A percentile compares a stretch with the other conserved stretches of the same genome.
phyloP scores from a whole-genome alignment of 2,797 vertebrate species.

The Pseudocheirus occidentalis region DNA sequence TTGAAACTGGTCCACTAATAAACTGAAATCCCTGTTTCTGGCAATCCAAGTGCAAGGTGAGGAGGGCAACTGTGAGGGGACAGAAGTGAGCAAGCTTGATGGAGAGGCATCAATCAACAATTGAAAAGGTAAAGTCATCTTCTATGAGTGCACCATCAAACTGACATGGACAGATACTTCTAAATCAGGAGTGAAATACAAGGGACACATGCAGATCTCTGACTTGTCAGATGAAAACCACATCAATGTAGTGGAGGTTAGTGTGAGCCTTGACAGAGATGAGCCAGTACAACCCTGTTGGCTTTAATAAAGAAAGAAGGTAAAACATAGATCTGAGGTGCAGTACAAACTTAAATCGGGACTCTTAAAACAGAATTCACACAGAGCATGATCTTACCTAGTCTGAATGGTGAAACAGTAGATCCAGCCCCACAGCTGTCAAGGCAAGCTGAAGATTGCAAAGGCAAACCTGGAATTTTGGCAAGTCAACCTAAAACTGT shows the following conservation, averaged over 20 bases:
- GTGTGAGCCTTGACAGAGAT: constrained; percentile 92
- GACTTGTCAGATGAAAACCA: constrained; percentile 98
- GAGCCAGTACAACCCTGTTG: constrained; percentile 93
- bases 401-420: too few relatives aligned
- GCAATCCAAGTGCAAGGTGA: constrained; percentile 89
- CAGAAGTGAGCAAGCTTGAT: constrained; percentile 93
- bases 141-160: constrained; percentile 96
- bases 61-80: constrained; percentile 93
- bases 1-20: constrained; percentile 88
- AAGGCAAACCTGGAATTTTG: too few relatives aligned
- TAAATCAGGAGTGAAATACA: constrained; percentile 92
- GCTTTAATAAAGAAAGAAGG: constrained; percentile 34
- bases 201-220: constrained; percentile 93
- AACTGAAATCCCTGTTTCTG: constrained; percentile 84
- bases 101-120: constrained; percentile 99
- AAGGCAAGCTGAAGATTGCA: too few relatives aligned
- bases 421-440: too few relatives aligned
- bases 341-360: too few relatives aligned
- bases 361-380: too few relatives aligned
- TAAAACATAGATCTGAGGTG: too few relatives aligned
- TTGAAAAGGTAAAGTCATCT: constrained; percentile 98
- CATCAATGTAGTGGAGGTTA: constrained; percentile 95
- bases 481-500: too few relatives aligned
- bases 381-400: too few relatives aligned
- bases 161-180: constrained; percentile 93